Base-by-base conservation (phyloP, 2,888 invertebrate species). In the Meandrusa payeni region DNA sequence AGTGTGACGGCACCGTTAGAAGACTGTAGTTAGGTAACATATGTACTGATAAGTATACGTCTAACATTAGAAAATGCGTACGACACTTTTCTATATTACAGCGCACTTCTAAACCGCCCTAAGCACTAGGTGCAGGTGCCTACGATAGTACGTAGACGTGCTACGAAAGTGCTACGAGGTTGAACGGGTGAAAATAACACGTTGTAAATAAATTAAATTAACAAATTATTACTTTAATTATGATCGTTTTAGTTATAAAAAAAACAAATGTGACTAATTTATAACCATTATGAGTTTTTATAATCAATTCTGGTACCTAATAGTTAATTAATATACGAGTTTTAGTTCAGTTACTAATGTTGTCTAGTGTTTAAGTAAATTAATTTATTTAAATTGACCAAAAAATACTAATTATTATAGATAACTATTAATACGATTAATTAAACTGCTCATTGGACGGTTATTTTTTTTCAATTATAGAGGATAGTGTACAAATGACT, bases 81-180 rank as follows among this genome's bases (percentile, higher is more conserved):
- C 7, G 15, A 34, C 6, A 3, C 6, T 15, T 34, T 45, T 33
- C 20, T 26, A 11, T 2, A 2, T 31, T 12, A 26, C 32, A 32
- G 1, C 6, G 22, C 31, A 24, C 11, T 15, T 26, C 7, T 23
- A 34, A 42, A 5, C 3, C 19, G 19, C 17, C 37, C 34, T 31
- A 17, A 11, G 42, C 23, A 5, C 10, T 33, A 20, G 13, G 7
- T 22, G 9, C 31, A 36, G 33, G 6, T 24, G 39, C 50, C 81
- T 80, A 82, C 82, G 73, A 51, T 45, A 47, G 51, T 48, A 64
- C 77, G 81, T 82, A 81, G 81, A 64, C 43, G 54, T 51, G 69
- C 82, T 82, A 83, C 82, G 80, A 59, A 54, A 47, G 29, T 55
- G 76, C 82, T 81, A 81, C 81, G 73, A 34, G 5, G n/a, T 12